phyloP scores from a whole-genome alignment of 1,140 invertebrate species.

The Heliconius nattereri region DNA sequence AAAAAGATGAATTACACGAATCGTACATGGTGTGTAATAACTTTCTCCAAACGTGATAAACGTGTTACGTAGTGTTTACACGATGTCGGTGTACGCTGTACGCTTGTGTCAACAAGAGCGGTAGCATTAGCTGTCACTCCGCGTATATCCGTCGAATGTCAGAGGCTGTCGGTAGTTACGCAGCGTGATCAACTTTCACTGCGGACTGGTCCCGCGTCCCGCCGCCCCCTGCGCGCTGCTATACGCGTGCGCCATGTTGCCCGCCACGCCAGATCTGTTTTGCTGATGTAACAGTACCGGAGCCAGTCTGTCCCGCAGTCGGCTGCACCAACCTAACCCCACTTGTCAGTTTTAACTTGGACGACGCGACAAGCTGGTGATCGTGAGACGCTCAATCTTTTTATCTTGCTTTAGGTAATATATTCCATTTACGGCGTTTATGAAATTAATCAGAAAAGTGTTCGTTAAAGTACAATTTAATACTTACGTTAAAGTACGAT shows the following conservation, averaged over 20 bases:
- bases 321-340: constrained; percentile 9
- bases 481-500: too few relatives aligned
- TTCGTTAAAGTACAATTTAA: background rate
- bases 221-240: constrained; percentile 30
- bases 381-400: constrained; percentile 38
- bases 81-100: constrained; percentile 9
- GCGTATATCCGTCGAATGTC: constrained; percentile 59
- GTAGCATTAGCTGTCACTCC: constrained; percentile 46
- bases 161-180: constrained; percentile 46
- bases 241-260: constrained; percentile 37
- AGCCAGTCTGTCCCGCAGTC: constrained; percentile 1
- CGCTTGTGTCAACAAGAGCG: constrained; percentile 33
- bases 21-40: constrained; percentile 31
- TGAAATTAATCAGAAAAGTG: background rate
- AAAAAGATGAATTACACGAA: constrained; percentile 17
- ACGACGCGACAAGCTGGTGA: constrained; percentile 30
- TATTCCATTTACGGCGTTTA: background rate
- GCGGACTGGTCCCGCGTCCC: constrained; percentile 44
- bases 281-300: constrained; percentile 36
- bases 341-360: constrained; percentile 1
- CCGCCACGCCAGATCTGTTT: constrained; percentile 19
- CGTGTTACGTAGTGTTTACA: constrained; percentile 32
- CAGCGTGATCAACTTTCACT: constrained; percentile 64
- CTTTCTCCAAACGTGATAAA: constrained; percentile 41
- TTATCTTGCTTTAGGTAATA: constrained; percentile 38